phyloP scores from a whole-genome alignment of 2,113 vertebrate species.

The Forbesichthys agassizii region DNA sequence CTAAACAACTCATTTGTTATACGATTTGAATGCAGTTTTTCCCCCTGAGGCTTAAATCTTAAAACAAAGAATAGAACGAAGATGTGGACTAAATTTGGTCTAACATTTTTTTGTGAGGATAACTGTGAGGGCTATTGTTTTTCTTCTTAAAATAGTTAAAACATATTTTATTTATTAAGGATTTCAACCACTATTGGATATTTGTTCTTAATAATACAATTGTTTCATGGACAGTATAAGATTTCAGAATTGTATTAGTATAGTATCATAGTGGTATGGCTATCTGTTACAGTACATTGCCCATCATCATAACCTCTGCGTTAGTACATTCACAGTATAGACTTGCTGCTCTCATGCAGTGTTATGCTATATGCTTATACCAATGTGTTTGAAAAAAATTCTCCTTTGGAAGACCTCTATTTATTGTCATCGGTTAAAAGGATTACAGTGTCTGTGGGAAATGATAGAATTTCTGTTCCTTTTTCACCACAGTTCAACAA shows the following conservation, averaged over 20 bases:
- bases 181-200: constrained; percentile 8
- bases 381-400: constrained; percentile 51
- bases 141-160: constrained; percentile 36
- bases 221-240: not conserved
- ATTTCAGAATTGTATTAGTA: not conserved
- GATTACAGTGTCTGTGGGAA: constrained; percentile 64
- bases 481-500: constrained; percentile 73
- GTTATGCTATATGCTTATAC: constrained; percentile 51
- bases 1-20: constrained; percentile 48
- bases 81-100: constrained; percentile 5
- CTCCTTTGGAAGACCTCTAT: constrained; percentile 69
- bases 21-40: constrained; percentile 34
- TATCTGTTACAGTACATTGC: not conserved
- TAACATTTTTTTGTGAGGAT: too few relatives aligned
- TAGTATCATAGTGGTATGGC: not conserved
- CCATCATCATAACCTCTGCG: constrained; percentile 6
- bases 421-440: constrained; percentile 67
- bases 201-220: not conserved
- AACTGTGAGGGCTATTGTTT: constrained; percentile 5
- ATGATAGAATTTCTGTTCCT: constrained; percentile 67
- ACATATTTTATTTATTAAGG: constrained; percentile 45
- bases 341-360: constrained; percentile 42
- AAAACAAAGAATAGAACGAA: constrained; percentile 23
- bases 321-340: constrained; percentile 21
- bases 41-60: constrained; percentile 1